A percentile compares a stretch with the other conserved stretches of the same genome.
These are phyloP conservation scores for Macaria liturata DNA, from an alignment of 2,888 invertebrate genomes.

Conservation along the genomic window DNA sequence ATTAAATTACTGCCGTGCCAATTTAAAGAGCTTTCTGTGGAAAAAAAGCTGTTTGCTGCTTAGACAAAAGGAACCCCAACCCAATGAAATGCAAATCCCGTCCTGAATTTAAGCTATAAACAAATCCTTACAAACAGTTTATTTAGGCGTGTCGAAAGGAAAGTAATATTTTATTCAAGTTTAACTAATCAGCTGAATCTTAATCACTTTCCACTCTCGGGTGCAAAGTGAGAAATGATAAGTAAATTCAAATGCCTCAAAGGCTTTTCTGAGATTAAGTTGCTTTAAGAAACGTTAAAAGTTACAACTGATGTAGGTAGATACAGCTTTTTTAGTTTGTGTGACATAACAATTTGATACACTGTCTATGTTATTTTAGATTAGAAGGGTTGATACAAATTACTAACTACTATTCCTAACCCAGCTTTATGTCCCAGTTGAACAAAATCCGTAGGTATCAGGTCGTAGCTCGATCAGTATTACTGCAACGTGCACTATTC, in stretches of 20 bases:
- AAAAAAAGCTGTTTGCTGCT: too few species aligned
- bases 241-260: slow-evolving; percentile 45
- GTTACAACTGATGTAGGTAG: too few species aligned
- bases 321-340: too few species aligned
- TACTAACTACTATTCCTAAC: neutral
- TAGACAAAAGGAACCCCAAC: too few species aligned
- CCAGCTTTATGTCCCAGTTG: neutral
- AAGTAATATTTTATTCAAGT: slow-evolving; percentile 52
- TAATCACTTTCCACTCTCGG: slow-evolving; percentile 52
- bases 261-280: slow-evolving; percentile 22
- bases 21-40: too few species aligned
- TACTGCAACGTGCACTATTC: slow-evolving; percentile 54
- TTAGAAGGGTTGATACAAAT: too few species aligned
- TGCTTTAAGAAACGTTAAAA: too few species aligned
- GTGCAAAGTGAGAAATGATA: slow-evolving; percentile 50
- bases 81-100: slow-evolving; percentile 2
- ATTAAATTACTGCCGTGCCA: too few species aligned
- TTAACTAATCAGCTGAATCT: slow-evolving; percentile 56
- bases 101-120: slow-evolving; percentile 7
- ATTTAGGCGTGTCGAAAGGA: slow-evolving; percentile 35
- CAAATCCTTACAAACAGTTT: slow-evolving; percentile 5
- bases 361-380: too few species aligned
- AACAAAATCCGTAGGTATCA: slow-evolving; percentile 24
- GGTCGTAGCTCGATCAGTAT: slow-evolving; percentile 44
- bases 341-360: too few species aligned